These are phyloP conservation scores for Beris morrisii DNA, from an alignment of 2,888 invertebrate species.

Conservation along the genomic window DNA sequence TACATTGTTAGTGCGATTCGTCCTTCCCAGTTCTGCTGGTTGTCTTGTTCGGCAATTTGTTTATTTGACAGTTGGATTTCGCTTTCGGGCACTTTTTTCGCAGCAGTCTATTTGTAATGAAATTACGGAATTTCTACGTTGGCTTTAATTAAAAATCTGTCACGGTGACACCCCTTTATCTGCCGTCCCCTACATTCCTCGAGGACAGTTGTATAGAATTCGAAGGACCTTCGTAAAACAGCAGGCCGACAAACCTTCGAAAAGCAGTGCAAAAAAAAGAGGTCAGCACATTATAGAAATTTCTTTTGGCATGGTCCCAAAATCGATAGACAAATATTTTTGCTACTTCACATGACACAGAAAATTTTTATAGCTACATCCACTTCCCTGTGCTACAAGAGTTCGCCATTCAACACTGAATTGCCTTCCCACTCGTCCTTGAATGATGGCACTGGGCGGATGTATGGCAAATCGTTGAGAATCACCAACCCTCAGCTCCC, in stretches of 20 bases:
- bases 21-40: no score
- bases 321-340: constrained; percentile 30
- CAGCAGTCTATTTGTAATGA: background rate
- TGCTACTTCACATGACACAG: constrained; percentile 20
- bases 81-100: background rate
- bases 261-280: constrained; percentile 11
- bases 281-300: background rate
- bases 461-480: no score
- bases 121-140: constrained; percentile 16
- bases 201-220: background rate
- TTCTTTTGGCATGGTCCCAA: constrained; percentile 21
- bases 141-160: constrained; percentile 30
- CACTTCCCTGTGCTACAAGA: no score
- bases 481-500: no score
- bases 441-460: no score
- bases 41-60: background rate
- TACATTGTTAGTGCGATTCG: no score
- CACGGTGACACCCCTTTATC: constrained; percentile 8
- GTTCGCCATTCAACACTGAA: no score
- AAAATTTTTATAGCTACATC: constrained; percentile 6
- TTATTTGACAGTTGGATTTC: constrained; percentile 7
- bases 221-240: background rate
- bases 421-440: no score
- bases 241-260: background rate
- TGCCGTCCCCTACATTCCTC: background rate